Percentiles rank a stretch among this genome's conserved stretches.
These are phyloP conservation scores for Cordilura impudica DNA, from an alignment of 2,888 invertebrate genomes.

Conservation along the genomic window DNA sequence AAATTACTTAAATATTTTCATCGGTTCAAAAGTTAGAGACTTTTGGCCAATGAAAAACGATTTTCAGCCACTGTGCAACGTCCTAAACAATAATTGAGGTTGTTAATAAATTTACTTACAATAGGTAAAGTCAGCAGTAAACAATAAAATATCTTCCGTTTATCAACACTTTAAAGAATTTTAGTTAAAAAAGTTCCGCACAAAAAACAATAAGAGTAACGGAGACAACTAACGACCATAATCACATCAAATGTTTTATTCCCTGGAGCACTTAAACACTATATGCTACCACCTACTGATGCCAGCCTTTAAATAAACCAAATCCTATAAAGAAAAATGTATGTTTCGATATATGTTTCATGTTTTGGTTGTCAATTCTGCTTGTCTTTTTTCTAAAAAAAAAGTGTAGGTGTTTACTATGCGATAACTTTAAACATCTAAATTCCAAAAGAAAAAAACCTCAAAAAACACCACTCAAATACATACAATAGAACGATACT, in stretches of 20 bases:
- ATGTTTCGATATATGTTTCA: neutral
- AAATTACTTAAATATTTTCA: no score
- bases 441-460: no score
- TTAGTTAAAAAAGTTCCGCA: neutral
- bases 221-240: neutral
- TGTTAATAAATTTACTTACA: no score
- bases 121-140: no score
- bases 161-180: neutral
- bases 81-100: no score
- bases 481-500: neutral
- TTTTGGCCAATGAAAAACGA: no score
- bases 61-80: no score
- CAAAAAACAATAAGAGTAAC: neutral
- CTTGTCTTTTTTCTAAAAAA: neutral
- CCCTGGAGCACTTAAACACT: neutral
- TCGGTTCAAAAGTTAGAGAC: no score
- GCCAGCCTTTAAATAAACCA: neutral
- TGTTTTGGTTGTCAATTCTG: neutral
- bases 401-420: slow-evolving; percentile 16
- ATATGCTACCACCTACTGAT: slow-evolving; percentile 16
- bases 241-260: neutral
- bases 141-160: no score
- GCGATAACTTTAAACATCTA: slow-evolving; percentile 21
- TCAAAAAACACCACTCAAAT: neutral
- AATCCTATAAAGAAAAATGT: neutral